Evolutionary conservation across 2,888 invertebrate genomes (phyloP).

Genomic region (Cephonodes hylas): DNA sequence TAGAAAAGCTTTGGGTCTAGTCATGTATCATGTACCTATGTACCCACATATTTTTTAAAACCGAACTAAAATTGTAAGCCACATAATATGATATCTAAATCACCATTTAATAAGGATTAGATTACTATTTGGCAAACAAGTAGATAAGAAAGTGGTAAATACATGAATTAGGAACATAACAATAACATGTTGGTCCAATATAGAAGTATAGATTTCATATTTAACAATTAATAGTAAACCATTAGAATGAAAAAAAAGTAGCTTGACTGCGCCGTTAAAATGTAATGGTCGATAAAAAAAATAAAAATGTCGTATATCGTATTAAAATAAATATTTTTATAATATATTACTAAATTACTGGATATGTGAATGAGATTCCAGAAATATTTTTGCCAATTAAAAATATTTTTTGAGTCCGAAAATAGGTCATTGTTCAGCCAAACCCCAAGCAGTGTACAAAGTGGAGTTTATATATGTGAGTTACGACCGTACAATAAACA

Average conservation of each 20-base stretch:
- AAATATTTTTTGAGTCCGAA: not conserved
- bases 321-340: no score
- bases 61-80: not conserved
- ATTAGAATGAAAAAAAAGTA: no score
- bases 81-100: not conserved
- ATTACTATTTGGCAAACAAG: not conserved
- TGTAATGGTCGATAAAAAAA: not conserved
- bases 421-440: not conserved
- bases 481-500: slow-evolving; percentile 12
- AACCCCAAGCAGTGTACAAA: slow-evolving; percentile 14
- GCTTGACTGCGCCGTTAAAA: not conserved
- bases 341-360: no score
- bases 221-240: no score
- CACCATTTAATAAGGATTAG: not conserved
- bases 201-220: no score
- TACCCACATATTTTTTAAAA: no score
- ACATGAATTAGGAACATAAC: not conserved
- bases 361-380: no score
- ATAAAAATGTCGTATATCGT: not conserved
- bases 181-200: no score
- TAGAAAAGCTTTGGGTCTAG: no score
- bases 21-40: no score
- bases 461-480: slow-evolving; percentile 14
- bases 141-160: not conserved
- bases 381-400: not conserved